These are phyloP conservation scores for Nomada lathburiana DNA, from an alignment of 2,888 invertebrate genomes.

Conservation along the genomic window DNA sequence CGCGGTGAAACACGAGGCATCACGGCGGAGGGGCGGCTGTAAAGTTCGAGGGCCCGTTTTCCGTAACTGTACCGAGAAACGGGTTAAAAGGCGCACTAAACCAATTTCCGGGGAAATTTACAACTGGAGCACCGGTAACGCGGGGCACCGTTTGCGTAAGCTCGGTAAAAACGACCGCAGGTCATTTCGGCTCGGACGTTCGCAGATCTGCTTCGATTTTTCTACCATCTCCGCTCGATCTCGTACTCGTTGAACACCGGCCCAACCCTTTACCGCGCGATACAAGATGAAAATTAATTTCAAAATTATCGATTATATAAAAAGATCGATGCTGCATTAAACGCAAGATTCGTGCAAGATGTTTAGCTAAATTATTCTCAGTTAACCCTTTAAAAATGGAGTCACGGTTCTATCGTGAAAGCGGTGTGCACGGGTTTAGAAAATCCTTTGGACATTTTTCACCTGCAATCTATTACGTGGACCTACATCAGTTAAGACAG, in stretches of 20 bases:
- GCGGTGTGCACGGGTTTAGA: no score
- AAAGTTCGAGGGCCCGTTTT: constrained; percentile 72
- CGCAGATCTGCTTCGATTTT: not conserved
- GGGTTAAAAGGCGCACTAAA: constrained; percentile 77
- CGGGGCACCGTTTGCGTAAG: constrained; percentile 66
- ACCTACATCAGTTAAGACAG: no score
- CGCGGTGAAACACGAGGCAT: not conserved
- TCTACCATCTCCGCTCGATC: no score
- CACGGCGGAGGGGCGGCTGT: constrained; percentile 10
- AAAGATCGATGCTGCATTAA: no score
- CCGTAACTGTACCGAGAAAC: constrained; percentile 75
- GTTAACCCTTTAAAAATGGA: no score
- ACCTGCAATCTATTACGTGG: no score
- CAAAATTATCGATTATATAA: no score
- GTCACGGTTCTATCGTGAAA: no score
- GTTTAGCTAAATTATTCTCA: no score
- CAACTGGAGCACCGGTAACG: constrained; percentile 71
- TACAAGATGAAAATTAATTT: no score
- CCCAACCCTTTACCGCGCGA: not conserved
- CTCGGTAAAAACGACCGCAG: constrained; percentile 68
- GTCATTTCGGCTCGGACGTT: not conserved
- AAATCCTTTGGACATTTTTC: no score
- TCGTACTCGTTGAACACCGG: not conserved
- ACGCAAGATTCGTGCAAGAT: no score
- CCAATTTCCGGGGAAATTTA: constrained; percentile 77